Conservation (phyloP, 2,888 invertebrate species). For the Exocentrus adspersus region DNA sequence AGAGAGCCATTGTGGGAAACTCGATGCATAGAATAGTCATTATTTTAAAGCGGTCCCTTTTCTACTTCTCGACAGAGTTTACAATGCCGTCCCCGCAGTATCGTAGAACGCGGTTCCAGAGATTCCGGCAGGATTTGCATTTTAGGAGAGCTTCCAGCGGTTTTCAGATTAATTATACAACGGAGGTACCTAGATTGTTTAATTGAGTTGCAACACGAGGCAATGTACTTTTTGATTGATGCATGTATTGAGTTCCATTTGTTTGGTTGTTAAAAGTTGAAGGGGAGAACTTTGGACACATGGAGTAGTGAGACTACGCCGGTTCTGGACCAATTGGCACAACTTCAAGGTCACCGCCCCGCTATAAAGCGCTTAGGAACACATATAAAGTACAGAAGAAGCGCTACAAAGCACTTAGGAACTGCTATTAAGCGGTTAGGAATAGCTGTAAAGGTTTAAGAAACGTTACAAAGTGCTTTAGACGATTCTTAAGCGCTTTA, state of each 20-base stretch:
- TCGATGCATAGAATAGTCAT: slow-evolving; percentile 58
- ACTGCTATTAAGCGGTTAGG: too few species aligned
- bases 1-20: slow-evolving; percentile 53
- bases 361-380: too few species aligned
- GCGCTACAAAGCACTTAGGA: too few species aligned
- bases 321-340: too few species aligned
- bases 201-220: not conserved
- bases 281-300: too few species aligned
- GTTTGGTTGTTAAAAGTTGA: too few species aligned
- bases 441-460: too few species aligned
- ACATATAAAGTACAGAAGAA: too few species aligned
- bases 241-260: not conserved
- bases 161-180: slow-evolving; percentile 15
- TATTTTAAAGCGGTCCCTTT: slow-evolving; percentile 51
- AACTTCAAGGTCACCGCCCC: too few species aligned
- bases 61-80: slow-evolving; percentile 38
- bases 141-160: slow-evolving; percentile 17
- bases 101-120: slow-evolving; percentile 2
- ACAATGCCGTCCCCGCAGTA: slow-evolving; percentile 26
- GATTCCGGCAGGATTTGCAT: slow-evolving; percentile 25
- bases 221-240: not conserved
- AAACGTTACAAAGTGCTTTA: too few species aligned
- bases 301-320: too few species aligned
- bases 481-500: too few species aligned
- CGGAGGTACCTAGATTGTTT: slow-evolving; percentile 7